Conservation (phyloP, 2,797 vertebrate species). For the Pitangus sulphuratus region DNA sequence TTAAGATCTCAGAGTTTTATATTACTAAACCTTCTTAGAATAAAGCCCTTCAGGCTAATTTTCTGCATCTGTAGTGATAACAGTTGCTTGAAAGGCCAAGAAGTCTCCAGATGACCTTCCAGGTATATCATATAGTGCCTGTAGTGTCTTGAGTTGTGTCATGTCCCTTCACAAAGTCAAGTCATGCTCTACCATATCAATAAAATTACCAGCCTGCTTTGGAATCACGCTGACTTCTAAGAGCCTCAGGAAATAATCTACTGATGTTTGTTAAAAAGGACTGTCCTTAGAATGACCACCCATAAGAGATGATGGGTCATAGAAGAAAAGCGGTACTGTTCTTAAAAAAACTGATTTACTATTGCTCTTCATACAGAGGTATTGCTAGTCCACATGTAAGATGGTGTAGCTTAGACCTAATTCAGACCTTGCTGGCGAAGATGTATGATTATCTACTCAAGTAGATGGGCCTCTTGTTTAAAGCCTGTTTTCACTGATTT, state of each 20-base stretch:
- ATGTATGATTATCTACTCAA: neutral
- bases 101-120: neutral
- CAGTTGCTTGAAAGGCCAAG: neutral
- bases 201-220: neutral
- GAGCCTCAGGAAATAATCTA: neutral
- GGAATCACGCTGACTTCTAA: neutral
- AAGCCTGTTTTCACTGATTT: neutral
- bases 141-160: neutral
- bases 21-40: neutral
- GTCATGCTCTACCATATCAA: neutral
- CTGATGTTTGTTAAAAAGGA: neutral
- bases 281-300: neutral
- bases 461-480: neutral
- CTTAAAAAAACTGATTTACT: neutral
- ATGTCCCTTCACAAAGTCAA: neutral
- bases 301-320: neutral
- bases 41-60: neutral
- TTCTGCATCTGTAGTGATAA: neutral
- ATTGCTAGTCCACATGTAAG: neutral
- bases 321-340: neutral
- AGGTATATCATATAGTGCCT: neutral
- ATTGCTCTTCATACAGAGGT: neutral
- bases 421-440: neutral
- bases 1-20: neutral
- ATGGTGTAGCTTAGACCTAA: neutral